These are phyloP conservation scores for Gallinago paraguaiae DNA, from an alignment of 2,113 vertebrate genomes.

Conservation along the genomic window DNA sequence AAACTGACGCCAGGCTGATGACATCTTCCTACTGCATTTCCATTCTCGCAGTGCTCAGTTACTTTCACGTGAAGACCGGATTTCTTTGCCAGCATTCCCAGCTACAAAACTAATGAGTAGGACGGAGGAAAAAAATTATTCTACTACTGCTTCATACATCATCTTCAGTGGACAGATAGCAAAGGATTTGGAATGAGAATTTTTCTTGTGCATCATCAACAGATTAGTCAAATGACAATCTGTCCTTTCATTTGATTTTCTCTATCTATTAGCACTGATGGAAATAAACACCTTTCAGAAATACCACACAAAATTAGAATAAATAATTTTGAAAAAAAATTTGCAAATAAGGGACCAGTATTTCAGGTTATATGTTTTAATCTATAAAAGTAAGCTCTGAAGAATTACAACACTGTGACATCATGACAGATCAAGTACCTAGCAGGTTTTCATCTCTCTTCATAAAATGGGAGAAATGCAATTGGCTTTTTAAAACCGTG, in stretches of 20 bases:
- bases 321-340: background rate
- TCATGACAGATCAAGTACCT: background rate
- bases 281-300: background rate
- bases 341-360: background rate
- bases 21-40: background rate
- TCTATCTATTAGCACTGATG: background rate
- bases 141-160: background rate
- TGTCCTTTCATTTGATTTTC: background rate
- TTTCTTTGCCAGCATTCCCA: background rate
- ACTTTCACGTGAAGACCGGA: background rate
- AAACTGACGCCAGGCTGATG: background rate
- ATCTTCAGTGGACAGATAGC: background rate
- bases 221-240: background rate
- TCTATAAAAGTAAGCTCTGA: constrained; percentile 29
- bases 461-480: background rate
- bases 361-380: constrained; percentile 25
- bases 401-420: background rate
- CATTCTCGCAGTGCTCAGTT: background rate
- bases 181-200: background rate
- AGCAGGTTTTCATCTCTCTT: background rate
- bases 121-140: background rate
- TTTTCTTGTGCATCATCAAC: background rate
- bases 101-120: background rate
- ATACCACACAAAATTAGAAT: background rate
- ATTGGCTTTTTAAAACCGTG: background rate